A percentile compares a stretch with the other conserved stretches of the same genome.
Evolutionary conservation across 2,797 vertebrate genomes (phyloP).

Genomic region (Falco peregrinus): DNA sequence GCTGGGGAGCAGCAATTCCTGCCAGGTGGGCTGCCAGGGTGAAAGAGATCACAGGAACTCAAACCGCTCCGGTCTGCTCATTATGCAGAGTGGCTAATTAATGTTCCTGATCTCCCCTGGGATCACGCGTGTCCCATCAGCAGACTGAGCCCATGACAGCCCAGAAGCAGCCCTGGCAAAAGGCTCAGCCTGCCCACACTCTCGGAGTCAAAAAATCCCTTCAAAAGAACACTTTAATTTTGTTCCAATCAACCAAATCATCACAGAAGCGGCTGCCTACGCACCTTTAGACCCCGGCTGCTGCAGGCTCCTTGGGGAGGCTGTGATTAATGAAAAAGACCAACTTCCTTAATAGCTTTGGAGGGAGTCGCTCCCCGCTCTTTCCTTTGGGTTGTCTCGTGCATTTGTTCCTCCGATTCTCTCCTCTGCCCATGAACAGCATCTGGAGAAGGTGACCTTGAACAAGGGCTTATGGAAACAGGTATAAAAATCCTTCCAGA

Average conservation of each 20-base stretch:
- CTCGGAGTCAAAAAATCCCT: neutral
- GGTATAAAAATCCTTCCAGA: neutral
- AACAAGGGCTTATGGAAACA: constrained; percentile 33
- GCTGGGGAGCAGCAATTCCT: neutral
- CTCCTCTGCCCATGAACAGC: constrained; percentile 2
- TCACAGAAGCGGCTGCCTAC: constrained; percentile 50
- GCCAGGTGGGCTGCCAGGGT: neutral
- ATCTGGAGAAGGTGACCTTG: constrained; percentile 58
- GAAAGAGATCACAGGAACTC: neutral
- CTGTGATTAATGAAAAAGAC: constrained; percentile 71
- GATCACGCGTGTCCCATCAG: fast-evolving
- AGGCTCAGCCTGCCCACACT: neutral
- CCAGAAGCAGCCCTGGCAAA: neutral
- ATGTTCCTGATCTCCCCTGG: neutral
- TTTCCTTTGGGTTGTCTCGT: constrained; percentile 13
- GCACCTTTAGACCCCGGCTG: constrained; percentile 57
- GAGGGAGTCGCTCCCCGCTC: constrained; percentile 37
- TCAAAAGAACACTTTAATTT: constrained; percentile 65
- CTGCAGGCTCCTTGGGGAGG: constrained; percentile 56
- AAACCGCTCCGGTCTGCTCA: neutral
- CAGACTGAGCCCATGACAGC: neutral
- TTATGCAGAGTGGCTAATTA: neutral
- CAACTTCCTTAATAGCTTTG: constrained; percentile 71
- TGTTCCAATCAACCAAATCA: constrained; percentile 69
- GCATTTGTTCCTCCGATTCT: neutral